Evolutionary conservation across 2,797 vertebrate species (phyloP).

Genomic region (Chrysocyon brachyurus): DNA sequence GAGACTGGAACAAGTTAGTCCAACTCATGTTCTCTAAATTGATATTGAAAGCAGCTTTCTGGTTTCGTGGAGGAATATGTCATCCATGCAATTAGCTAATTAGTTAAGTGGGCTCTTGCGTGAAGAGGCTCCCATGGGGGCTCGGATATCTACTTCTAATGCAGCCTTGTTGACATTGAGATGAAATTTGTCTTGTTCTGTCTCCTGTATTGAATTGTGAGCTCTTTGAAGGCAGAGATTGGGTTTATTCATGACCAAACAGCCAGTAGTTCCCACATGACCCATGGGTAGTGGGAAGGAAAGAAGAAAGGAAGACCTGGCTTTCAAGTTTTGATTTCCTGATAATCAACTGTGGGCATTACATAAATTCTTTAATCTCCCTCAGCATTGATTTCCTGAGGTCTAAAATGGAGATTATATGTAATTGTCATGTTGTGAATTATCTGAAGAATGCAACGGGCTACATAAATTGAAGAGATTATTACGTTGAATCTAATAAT

Average conservation of each 20-base stretch:
- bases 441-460: background rate
- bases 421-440: background rate
- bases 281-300: background rate
- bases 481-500: constrained; percentile 59
- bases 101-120: background rate
- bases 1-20: background rate
- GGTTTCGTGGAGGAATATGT: background rate
- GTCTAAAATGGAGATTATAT: background rate
- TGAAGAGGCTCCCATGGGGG: background rate
- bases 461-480: background rate
- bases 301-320: background rate
- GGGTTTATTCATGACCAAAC: background rate
- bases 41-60: background rate
- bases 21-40: background rate
- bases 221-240: background rate
- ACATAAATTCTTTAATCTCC: background rate
- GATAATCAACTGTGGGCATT: background rate
- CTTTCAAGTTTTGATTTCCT: background rate
- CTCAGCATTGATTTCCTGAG: background rate
- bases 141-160: background rate
- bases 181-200: background rate
- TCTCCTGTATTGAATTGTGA: background rate
- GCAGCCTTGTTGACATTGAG: background rate
- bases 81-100: background rate
- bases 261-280: background rate